These are phyloP conservation scores for Myiozetetes cayanensis DNA, from an alignment of 2,113 vertebrate genomes.

Conservation along the genomic window DNA sequence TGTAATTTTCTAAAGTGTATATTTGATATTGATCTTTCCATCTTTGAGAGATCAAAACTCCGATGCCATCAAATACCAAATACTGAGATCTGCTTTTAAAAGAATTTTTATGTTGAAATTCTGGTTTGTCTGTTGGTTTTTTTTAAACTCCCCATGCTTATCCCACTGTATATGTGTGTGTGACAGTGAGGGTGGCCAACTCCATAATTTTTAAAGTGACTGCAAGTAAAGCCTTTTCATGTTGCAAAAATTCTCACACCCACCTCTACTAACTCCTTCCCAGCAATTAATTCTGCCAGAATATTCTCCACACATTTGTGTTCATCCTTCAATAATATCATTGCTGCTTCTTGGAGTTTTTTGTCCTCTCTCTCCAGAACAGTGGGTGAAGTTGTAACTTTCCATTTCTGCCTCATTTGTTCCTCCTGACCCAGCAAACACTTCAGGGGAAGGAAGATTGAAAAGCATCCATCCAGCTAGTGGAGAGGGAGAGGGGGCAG, in stretches of 20 bases:
- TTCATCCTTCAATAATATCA: slow-evolving; percentile 51
- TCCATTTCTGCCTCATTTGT: neutral
- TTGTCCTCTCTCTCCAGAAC: neutral
- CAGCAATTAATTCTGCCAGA: slow-evolving; percentile 65
- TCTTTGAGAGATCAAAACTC: neutral
- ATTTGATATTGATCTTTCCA: neutral
- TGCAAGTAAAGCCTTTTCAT: slow-evolving; percentile 59
- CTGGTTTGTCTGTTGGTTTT: neutral
- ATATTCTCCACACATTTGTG: slow-evolving; percentile 51
- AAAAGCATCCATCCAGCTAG: neutral
- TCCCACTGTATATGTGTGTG: neutral
- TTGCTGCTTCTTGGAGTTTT: slow-evolving; percentile 7
- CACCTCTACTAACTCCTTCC: slow-evolving; percentile 59
- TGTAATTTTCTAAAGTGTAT: neutral
- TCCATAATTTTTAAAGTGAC: slow-evolving; percentile 43
- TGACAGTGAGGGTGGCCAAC: slow-evolving; percentile 54
- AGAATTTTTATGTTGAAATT: neutral
- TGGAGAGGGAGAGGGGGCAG: neutral
- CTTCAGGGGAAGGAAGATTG: neutral
- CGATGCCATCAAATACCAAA: neutral
- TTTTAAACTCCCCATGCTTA: neutral
- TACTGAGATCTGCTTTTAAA: neutral
- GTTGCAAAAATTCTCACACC: slow-evolving; percentile 65
- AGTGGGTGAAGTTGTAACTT: slow-evolving; percentile 30
- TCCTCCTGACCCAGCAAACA: neutral